phyloP scores from a whole-genome alignment of 2,113 vertebrate genomes.

The Neolamprologus devosi region DNA sequence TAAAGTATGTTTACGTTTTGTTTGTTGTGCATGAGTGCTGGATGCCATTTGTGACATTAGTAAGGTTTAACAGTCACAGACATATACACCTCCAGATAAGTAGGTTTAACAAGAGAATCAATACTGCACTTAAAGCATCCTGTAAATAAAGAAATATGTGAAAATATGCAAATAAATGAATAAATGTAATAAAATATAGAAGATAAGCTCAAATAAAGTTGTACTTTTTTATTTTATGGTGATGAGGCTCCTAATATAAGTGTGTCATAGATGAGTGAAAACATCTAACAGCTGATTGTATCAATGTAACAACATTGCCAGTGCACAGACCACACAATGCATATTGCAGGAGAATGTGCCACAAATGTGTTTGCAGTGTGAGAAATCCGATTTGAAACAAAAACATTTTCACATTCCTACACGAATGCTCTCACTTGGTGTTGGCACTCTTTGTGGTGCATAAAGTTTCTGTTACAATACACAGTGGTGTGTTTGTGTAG shows the following conservation, averaged over 20 bases:
- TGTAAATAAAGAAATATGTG: accelerated
- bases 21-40: background rate
- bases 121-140: background rate
- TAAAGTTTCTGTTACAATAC: background rate
- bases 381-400: background rate
- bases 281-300: background rate
- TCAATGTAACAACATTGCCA: background rate
- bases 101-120: background rate
- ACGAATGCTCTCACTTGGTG: background rate
- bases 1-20: background rate
- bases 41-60: background rate
- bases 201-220: background rate
- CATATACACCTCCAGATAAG: too few relatives aligned
- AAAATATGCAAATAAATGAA: background rate
- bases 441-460: background rate
- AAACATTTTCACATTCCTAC: background rate
- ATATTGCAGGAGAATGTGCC: background rate
- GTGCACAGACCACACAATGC: background rate
- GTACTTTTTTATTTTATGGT: background rate
- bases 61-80: too few relatives aligned
- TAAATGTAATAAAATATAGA: background rate
- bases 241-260: background rate
- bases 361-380: background rate
- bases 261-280: background rate
- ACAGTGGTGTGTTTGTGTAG: background rate